Evolutionary conservation across 2,113 vertebrate genomes (phyloP).

Genomic region (Eulemur rufifrons): DNA sequence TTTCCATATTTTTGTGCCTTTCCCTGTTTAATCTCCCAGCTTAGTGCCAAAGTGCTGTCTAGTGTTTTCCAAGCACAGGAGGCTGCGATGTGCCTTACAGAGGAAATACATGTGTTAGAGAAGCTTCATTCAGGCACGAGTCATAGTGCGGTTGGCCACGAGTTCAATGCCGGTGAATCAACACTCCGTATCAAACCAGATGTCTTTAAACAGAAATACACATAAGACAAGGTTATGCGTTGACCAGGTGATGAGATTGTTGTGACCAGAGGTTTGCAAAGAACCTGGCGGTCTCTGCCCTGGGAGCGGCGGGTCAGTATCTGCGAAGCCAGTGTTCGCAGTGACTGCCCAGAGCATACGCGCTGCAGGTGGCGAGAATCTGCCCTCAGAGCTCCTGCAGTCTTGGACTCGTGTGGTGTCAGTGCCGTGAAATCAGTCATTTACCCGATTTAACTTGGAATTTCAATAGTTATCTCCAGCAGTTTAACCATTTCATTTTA

Average conservation of each 20-base stretch:
- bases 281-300: neutral
- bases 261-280: neutral
- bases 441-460: neutral
- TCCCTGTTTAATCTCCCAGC: neutral
- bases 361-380: neutral
- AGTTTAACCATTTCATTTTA: neutral
- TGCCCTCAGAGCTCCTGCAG: neutral
- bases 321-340: neutral
- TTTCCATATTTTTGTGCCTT: neutral
- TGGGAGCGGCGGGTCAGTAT: neutral
- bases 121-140: neutral
- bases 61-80: neutral
- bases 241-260: neutral
- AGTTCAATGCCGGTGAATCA: neutral
- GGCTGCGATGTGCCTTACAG: neutral
- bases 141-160: neutral
- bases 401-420: neutral
- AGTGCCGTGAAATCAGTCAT: neutral
- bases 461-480: neutral
- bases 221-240: neutral
- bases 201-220: neutral
- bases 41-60: neutral
- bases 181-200: fast-evolving
- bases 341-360: neutral
- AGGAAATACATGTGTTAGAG: neutral